These are phyloP conservation scores for Amazona vittata DNA, from an alignment of 2,113 vertebrate species.

Conservation along the genomic window DNA sequence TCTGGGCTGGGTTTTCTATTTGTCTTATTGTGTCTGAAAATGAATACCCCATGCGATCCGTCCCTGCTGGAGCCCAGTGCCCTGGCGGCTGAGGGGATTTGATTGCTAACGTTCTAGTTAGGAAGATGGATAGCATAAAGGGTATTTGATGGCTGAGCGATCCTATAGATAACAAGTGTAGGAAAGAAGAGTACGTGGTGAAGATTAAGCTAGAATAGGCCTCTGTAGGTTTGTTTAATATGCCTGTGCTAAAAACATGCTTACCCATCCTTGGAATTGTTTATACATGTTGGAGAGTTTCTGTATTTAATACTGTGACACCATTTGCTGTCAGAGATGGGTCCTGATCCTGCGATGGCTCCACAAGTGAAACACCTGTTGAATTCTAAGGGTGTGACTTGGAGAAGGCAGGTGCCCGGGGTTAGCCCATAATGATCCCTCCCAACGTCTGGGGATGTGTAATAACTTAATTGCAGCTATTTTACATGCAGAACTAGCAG, in stretches of 20 bases:
- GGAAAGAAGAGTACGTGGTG: background rate
- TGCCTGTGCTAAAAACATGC: background rate
- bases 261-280: background rate
- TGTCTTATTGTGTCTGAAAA: conserved; percentile 29
- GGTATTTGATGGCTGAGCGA: conserved; percentile 14
- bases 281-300: background rate
- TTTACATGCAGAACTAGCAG: background rate
- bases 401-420: background rate
- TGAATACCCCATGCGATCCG: background rate
- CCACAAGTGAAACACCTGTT: conserved; percentile 19
- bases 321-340: background rate
- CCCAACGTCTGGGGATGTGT: background rate
- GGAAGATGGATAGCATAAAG: conserved; percentile 25
- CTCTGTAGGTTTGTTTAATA: background rate
- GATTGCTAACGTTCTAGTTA: background rate
- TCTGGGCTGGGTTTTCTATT: conserved; percentile 28
- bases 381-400: background rate
- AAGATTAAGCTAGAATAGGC: background rate
- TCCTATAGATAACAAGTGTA: background rate
- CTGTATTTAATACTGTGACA: background rate
- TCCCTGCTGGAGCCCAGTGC: background rate
- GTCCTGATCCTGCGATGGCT: background rate
- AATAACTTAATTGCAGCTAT: conserved; percentile 28
- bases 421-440: background rate
- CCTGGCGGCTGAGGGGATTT: background rate